These are phyloP conservation scores for Pseudopodoces humilis DNA, from an alignment of 2,113 vertebrate genomes.

Conservation along the genomic window DNA sequence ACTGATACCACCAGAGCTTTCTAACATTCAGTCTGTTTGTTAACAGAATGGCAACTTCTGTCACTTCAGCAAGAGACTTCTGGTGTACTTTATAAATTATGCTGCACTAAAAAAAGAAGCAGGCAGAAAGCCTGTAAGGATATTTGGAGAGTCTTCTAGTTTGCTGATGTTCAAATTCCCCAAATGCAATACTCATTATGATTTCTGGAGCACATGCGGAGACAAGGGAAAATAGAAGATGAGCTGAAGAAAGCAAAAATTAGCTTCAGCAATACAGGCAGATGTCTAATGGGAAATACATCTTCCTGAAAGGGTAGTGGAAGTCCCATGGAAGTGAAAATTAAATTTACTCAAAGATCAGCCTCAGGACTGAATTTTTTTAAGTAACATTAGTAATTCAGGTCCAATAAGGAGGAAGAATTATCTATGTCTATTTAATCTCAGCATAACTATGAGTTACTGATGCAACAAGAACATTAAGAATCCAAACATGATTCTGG, in stretches of 20 bases:
- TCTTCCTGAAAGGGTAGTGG: background rate
- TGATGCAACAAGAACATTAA: background rate
- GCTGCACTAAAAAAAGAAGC: conserved; percentile 11
- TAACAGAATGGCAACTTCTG: conserved; percentile 49
- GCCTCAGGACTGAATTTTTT: background rate
- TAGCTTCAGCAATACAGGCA: background rate
- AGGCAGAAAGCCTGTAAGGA: background rate
- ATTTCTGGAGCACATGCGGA: background rate
- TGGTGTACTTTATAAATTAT: conserved; percentile 8
- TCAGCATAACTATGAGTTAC: background rate
- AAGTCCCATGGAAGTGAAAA: background rate
- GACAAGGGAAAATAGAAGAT: background rate
- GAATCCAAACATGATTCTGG: background rate
- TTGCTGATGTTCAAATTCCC: background rate
- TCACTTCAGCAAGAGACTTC: conserved; percentile 33
- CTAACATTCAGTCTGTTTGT: conserved; percentile 33
- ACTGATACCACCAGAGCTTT: conserved; percentile 23
- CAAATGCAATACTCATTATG: background rate
- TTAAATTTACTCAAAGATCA: conserved; percentile 6
- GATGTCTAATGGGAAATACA: background rate
- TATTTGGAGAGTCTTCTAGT: background rate
- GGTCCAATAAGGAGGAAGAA: background rate
- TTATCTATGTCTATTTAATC: background rate
- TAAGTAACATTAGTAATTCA: background rate
- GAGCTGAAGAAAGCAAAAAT: conserved; percentile 19